A percentile compares a stretch with the other conserved stretches of the same genome.
Evolutionary conservation across 1,140 invertebrate species (phyloP).

Genomic region (Lepidostoma basale): DNA sequence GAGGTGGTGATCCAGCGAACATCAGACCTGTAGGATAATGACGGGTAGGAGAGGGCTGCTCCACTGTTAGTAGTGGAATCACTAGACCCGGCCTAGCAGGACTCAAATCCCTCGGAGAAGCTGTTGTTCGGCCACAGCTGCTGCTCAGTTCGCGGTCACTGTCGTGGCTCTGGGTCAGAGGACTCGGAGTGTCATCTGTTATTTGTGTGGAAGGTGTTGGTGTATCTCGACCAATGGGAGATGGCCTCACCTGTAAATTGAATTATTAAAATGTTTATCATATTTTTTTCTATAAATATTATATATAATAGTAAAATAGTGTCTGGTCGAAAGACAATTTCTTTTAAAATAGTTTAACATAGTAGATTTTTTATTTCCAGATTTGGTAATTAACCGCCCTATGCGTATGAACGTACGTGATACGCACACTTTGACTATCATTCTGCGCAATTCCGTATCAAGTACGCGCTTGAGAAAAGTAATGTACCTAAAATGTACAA

Average conservation of each 20-base stretch:
- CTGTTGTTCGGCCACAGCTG: constrained; percentile 48
- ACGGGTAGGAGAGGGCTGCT: constrained; percentile 65
- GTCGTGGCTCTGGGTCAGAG: constrained; percentile 58
- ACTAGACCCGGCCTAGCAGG: constrained; percentile 55
- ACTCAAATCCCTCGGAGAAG: constrained; percentile 46
- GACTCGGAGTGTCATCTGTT: constrained; percentile 58
- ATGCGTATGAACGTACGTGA: too few relatives aligned
- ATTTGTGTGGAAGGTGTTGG: constrained; percentile 57
- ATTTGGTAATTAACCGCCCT: too few relatives aligned
- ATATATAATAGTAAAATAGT: too few relatives aligned
- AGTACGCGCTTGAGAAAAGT: too few relatives aligned
- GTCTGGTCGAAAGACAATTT: too few relatives aligned
- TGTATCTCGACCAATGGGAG: constrained; percentile 54
- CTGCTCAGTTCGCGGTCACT: constrained; percentile 58
- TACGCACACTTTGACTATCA: too few relatives aligned
- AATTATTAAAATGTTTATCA: constrained; percentile 23
- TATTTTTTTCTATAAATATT: neutral
- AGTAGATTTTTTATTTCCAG: too few relatives aligned
- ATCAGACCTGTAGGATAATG: constrained; percentile 50
- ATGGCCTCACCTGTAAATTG: constrained; percentile 59
- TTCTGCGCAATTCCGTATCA: too few relatives aligned
- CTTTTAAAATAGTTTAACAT: too few relatives aligned
- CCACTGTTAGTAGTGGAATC: constrained; percentile 68
- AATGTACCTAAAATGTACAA: too few relatives aligned
- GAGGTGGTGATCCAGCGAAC: constrained; percentile 67